Percentiles rank a stretch among this genome's conserved stretches.
phyloP scores from a whole-genome alignment of 1,140 invertebrate genomes.

The Bombus turneri region DNA sequence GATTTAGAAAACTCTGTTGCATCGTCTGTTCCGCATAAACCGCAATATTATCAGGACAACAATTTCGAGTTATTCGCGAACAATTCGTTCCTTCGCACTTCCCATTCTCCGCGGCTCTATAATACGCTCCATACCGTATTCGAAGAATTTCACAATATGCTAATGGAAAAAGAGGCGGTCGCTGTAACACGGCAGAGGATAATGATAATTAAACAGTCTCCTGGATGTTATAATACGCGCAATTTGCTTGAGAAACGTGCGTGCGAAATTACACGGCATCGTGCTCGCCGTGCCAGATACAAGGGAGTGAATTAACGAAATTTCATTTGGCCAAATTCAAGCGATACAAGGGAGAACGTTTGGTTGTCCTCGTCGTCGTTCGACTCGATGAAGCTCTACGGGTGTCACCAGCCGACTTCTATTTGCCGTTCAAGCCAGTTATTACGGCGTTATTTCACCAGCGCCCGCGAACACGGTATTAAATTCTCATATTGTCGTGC shows the following conservation, averaged over 20 bases:
- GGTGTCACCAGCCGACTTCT: constrained; percentile 41
- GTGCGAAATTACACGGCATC: constrained; percentile 51
- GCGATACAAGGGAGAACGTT: constrained; percentile 39
- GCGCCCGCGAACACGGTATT: constrained; percentile 58
- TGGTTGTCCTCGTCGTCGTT: neutral
- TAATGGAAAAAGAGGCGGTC: constrained; percentile 16
- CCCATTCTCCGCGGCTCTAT: neutral
- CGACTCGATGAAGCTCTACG: constrained; percentile 43
- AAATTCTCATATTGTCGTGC: constrained; percentile 69
- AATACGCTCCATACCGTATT: neutral
- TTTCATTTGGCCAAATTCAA: constrained; percentile 58
- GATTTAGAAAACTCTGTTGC: constrained; percentile 47
- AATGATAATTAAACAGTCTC: constrained; percentile 63
- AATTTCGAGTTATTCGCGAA: neutral
- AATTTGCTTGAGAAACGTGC: constrained; percentile 65
- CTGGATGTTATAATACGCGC: constrained; percentile 58
- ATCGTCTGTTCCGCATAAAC: constrained; percentile 34
- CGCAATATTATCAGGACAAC: constrained; percentile 2
- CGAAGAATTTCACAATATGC: constrained; percentile 38
- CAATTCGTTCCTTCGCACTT: neutral
- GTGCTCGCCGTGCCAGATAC: neutral
- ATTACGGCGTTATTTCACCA: constrained; percentile 68
- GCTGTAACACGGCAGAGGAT: neutral
- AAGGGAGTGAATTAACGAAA: constrained; percentile 63
- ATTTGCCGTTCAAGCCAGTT: constrained; percentile 63